Percentiles rank a stretch among this genome's conserved stretches.
These are phyloP conservation scores for Papilio aristodemus DNA, from an alignment of 1,140 invertebrate species.

Conservation along the genomic window DNA sequence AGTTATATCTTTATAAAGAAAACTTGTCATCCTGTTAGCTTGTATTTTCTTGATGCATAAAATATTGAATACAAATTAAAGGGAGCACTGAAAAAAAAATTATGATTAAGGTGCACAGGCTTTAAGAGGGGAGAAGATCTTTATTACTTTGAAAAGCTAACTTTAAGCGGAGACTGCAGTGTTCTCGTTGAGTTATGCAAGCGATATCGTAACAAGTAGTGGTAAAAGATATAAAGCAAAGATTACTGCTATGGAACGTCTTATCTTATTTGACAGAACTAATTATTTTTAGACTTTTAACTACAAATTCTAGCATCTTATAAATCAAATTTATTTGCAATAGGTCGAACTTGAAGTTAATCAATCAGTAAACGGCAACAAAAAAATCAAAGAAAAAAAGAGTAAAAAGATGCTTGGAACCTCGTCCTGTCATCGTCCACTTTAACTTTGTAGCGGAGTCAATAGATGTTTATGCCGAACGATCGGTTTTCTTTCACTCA, in stretches of 20 bases:
- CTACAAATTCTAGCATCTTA: too few species aligned
- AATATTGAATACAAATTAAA: background rate
- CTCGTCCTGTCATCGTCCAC: background rate
- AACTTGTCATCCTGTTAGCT: too few species aligned
- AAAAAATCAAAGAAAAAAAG: background rate
- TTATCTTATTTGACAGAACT: background rate
- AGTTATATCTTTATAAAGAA: too few species aligned
- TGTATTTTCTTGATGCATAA: too few species aligned
- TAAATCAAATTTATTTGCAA: too few species aligned
- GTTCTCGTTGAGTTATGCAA: conserved; percentile 22
- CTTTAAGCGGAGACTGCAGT: background rate
- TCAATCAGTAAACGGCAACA: too few species aligned
- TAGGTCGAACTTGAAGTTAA: too few species aligned
- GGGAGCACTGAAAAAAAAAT: background rate
- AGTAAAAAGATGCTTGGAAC: background rate
- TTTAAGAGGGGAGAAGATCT: background rate
- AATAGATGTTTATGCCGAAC: background rate
- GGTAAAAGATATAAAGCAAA: background rate
- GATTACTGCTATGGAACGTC: background rate
- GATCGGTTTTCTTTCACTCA: conserved; percentile 10
- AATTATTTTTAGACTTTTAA: too few species aligned
- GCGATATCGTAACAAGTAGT: conserved; percentile 9
- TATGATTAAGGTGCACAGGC: background rate
- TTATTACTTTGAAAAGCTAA: conserved; percentile 25
- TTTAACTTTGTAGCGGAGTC: background rate